Evolutionary conservation across 2,113 vertebrate genomes (phyloP).

Genomic region (Python bivittatus): DNA sequence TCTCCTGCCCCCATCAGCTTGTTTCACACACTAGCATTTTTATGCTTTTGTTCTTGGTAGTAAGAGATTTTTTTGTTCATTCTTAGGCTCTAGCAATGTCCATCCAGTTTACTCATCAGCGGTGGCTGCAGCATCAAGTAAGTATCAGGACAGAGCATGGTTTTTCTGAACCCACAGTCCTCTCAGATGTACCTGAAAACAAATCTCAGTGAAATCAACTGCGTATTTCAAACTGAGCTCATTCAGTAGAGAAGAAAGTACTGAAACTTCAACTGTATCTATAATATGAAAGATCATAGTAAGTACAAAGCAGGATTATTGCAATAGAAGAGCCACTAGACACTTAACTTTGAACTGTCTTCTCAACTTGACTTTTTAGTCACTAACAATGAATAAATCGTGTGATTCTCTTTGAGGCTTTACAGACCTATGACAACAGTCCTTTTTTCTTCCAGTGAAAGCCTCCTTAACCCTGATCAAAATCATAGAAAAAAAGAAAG

Average conservation of each 20-base stretch:
- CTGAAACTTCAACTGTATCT: not conserved
- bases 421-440: too few species aligned
- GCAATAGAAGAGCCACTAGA: too few species aligned
- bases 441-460: too few species aligned
- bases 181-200: not conserved
- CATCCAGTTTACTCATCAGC: slow-evolving; percentile 84
- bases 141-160: slow-evolving; percentile 64
- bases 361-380: not conserved
- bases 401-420: too few species aligned
- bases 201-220: not conserved
- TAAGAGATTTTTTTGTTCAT: slow-evolving; percentile 36
- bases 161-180: not conserved
- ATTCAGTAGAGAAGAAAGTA: not conserved
- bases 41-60: not conserved
- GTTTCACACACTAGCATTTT: not conserved
- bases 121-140: slow-evolving; percentile 81
- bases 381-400: too few species aligned
- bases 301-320: not conserved
- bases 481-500: too few species aligned
- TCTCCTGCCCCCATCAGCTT: not conserved
- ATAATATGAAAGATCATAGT: not conserved
- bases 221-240: not conserved
- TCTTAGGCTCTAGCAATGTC: slow-evolving; percentile 74
- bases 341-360: not conserved
- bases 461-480: too few species aligned